phyloP scores from a whole-genome alignment of 1,140 invertebrate genomes.

The Drosophila watanabei region DNA sequence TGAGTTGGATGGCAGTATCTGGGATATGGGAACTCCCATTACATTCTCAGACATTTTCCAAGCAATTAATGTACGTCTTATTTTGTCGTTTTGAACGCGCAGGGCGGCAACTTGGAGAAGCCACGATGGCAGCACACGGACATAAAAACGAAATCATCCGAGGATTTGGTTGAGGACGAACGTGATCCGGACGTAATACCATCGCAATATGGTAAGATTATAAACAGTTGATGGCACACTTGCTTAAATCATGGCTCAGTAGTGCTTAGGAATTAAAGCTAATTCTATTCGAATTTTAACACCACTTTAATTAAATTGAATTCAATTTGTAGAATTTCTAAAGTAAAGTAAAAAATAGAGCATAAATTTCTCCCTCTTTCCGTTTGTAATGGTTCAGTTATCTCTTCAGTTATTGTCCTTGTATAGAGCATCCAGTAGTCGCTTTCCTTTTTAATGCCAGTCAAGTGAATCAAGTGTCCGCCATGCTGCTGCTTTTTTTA shows the following conservation, averaged over 20 bases:
- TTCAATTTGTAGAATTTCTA: background rate
- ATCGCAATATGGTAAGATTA: constrained; percentile 89
- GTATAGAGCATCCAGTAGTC: constrained; percentile 1
- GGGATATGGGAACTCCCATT: background rate
- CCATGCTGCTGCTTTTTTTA: constrained; percentile 31
- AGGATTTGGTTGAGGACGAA: constrained; percentile 87
- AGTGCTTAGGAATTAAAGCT: background rate
- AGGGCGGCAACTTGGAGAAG: constrained; percentile 79
- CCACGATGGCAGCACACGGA: constrained; percentile 85
- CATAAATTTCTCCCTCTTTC: background rate
- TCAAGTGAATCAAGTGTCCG: constrained; percentile 27
- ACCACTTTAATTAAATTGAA: background rate
- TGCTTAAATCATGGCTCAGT: background rate
- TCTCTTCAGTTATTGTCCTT: background rate
- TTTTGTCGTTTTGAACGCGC: constrained; percentile 7
- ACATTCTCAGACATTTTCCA: constrained; percentile 7
- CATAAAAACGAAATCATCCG: constrained; percentile 84
- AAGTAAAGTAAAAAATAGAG: background rate
- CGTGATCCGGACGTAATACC: constrained; percentile 91
- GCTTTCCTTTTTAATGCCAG: constrained; percentile 17
- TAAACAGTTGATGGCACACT: constrained; percentile 28
- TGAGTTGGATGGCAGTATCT: constrained; percentile 25
- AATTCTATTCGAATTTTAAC: background rate
- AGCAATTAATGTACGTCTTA: constrained; percentile 47
- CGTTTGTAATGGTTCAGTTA: background rate